Percentiles rank a stretch among this genome's conserved stretches.
Evolutionary conservation across 1,140 invertebrate species (phyloP).

Genomic region (Littorina saxatilis): DNA sequence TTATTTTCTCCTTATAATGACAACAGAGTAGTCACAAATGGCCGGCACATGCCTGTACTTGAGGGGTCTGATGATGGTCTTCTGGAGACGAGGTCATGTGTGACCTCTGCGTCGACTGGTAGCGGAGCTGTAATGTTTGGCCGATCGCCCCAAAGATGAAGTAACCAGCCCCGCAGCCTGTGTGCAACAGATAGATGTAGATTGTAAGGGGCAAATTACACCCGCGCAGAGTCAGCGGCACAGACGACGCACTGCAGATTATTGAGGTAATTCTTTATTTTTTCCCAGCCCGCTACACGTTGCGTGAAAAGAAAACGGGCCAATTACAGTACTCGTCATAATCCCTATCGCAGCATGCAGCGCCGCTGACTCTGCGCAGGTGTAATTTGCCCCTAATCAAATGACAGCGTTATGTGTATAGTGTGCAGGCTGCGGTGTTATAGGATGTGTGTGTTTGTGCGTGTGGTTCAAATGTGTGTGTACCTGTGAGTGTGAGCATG

Average conservation of each 20-base stretch:
- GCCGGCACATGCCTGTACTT: not conserved
- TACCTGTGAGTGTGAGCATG: not conserved
- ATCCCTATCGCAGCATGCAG: not conserved
- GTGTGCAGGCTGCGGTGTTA: too few relatives aligned
- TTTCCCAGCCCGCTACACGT: too few relatives aligned
- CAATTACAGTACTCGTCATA: too few relatives aligned
- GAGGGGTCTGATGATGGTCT: not conserved
- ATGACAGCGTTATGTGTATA: too few relatives aligned
- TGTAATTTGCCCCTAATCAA: too few relatives aligned
- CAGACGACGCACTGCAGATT: too few relatives aligned
- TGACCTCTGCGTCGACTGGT: too few relatives aligned
- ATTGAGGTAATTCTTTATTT: too few relatives aligned
- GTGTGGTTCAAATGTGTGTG: not conserved
- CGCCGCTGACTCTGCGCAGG: not conserved
- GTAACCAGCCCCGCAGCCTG: slow-evolving; percentile 48
- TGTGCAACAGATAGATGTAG: not conserved
- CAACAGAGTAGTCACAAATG: not conserved
- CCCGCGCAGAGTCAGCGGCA: too few relatives aligned
- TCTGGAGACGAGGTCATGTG: too few relatives aligned
- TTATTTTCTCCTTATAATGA: not conserved
- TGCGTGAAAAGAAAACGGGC: too few relatives aligned
- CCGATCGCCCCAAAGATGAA: slow-evolving; percentile 48
- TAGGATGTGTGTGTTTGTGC: too few relatives aligned
- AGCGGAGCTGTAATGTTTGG: slow-evolving; percentile 24
- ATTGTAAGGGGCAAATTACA: not conserved